Evolutionary conservation across 2,797 vertebrate species (phyloP).

Genomic region (Scarus forsteni): DNA sequence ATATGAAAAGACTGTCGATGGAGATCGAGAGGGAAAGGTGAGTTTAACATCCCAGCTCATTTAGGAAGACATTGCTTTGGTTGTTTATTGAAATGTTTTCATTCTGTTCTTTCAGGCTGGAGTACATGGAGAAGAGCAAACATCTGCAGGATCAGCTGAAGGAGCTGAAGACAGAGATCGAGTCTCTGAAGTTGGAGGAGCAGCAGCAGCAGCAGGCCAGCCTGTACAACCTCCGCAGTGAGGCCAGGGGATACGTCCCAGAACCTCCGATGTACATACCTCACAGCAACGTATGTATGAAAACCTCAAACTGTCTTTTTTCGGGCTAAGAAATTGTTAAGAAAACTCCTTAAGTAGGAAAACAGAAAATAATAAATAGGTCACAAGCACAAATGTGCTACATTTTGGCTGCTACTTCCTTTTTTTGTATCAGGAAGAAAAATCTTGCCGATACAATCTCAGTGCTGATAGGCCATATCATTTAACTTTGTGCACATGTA

Average conservation of each 20-base stretch:
- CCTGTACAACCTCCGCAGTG: conserved; percentile 77
- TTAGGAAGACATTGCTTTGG: background rate
- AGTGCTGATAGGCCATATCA: too few species aligned
- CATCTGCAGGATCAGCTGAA: conserved; percentile 93
- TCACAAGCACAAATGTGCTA: too few species aligned
- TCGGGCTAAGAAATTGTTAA: background rate
- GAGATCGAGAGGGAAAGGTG: conserved; percentile 95
- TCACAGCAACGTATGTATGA: conserved; percentile 85
- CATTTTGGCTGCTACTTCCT: too few species aligned
- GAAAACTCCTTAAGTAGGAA: too few species aligned
- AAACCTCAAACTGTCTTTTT: background rate
- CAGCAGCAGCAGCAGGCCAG: conserved; percentile 87
- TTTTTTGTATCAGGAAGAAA: too few species aligned
- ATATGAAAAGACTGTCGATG: conserved; percentile 94
- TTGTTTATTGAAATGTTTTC: background rate
- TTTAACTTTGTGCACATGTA: too few species aligned
- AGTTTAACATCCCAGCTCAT: background rate
- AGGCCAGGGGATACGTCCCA: conserved; percentile 75
- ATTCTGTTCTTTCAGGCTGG: conserved; percentile 79
- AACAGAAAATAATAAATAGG: too few species aligned
- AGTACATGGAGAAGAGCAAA: conserved; percentile 95
- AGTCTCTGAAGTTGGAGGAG: conserved; percentile 92
- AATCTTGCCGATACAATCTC: too few species aligned
- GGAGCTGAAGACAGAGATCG: conserved; percentile 93
- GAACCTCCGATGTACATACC: conserved; percentile 85